Evolutionary conservation across 2,797 vertebrate genomes (phyloP).

Genomic region (Avahi laniger): DNA sequence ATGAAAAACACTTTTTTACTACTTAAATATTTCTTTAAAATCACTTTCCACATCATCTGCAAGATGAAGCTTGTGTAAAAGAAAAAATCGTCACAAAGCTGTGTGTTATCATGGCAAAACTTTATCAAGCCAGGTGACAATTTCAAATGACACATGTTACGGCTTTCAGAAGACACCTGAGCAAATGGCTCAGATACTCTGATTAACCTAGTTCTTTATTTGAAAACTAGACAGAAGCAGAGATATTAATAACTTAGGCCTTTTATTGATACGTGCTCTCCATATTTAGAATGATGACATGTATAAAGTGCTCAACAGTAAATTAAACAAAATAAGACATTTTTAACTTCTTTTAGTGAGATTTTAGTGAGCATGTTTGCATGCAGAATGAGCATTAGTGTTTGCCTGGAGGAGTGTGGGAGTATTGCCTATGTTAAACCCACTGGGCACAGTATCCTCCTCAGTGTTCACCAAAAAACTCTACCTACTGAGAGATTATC

Average conservation of each 20-base stretch:
- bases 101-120: background rate
- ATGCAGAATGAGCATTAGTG: background rate
- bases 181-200: background rate
- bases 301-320: background rate
- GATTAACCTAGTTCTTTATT: background rate
- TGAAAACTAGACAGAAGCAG: background rate
- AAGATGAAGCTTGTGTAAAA: background rate
- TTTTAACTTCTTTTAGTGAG: background rate
- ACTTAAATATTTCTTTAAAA: conserved; percentile 17
- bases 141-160: background rate
- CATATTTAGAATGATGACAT: background rate
- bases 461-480: background rate
- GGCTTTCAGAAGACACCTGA: background rate
- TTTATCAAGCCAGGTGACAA: background rate
- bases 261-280: background rate
- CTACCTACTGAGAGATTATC: background rate
- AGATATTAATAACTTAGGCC: background rate
- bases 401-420: background rate
- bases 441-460: rapidly evolving
- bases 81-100: background rate
- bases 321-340: background rate
- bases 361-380: background rate
- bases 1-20: background rate
- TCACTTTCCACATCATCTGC: background rate
- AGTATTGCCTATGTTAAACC: background rate